Base-by-base conservation (phyloP, 2,113 vertebrate genomes). In the Phaethornis superciliosus region DNA sequence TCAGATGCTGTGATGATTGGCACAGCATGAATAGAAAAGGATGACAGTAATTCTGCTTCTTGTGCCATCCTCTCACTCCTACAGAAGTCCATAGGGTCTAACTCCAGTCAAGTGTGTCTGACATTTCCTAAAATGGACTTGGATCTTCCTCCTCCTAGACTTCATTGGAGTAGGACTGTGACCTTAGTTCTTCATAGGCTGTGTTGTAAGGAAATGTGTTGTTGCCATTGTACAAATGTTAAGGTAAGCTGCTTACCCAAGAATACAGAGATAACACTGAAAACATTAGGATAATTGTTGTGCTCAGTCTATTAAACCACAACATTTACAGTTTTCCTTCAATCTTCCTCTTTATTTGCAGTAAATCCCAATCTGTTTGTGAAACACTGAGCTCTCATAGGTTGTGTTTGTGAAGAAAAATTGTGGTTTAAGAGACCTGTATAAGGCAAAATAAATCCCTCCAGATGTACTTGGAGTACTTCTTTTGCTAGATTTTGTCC, bases 1-100 rank as follows among this genome's bases (percentile, higher is more conserved):
- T 94, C 59, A 74, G 55, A 60, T 94, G 55, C 55, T 93, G 79
- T 88, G 81, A 85, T 93, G 79, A 91, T 80, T 90, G 55, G 30
- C 79, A 93, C 51, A 74, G 42, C 40, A 74, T 81, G 63, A 93
- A 91, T 55, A 91, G 15, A 37, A 82, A 77, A 85, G 51, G 56
- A 77, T 74, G 85, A 76, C 59, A 91, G 15, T 76, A 89, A 91
- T 93, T 93, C 55, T 91, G 9, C 51, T 70, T 65, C 52, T 80
- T 1, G 1, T 85, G 63, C 28, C 51, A 67, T 55, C 7, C 28
- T 69, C 55, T 59, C 47, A 70, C 63, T 89, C 33, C 64, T 71
- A 70, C 60, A 80, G 44, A 89, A 80, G 37, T 67, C 55, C 33
- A 35, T n/a, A 49, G 21, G 47, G 23, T 70, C 20, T 85, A 90